phyloP scores from a whole-genome alignment of 2,888 invertebrate species.

The Rotaria macrura region DNA sequence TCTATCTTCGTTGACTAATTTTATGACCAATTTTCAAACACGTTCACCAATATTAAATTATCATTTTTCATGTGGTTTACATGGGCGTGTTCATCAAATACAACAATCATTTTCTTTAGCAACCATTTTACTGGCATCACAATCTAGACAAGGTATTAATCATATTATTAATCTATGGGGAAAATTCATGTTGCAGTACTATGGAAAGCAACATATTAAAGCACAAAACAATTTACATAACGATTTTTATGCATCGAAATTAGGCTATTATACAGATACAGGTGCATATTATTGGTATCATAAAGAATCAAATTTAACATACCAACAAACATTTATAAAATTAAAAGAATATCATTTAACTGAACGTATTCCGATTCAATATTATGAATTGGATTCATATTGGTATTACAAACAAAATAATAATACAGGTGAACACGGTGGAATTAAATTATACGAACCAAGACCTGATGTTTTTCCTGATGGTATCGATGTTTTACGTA shows the following conservation, averaged over 20 bases:
- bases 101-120: background rate
- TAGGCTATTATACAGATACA: slow-evolving; percentile 34
- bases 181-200: slow-evolving; percentile 5
- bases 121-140: background rate
- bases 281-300: slow-evolving; percentile 43
- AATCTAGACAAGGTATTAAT: slow-evolving; percentile 5
- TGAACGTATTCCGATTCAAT: slow-evolving; percentile 22
- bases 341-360: slow-evolving; percentile 36
- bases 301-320: slow-evolving; percentile 38
- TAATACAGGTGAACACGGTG: slow-evolving; percentile 32
- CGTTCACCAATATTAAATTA: slow-evolving; percentile 2
- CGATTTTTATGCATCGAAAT: slow-evolving; percentile 2
- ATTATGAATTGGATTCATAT: slow-evolving; percentile 39
- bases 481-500: slow-evolving; percentile 34
- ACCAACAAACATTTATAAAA: slow-evolving; percentile 40
- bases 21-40: slow-evolving; percentile 16
- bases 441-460: slow-evolving; percentile 37
- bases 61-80: background rate
- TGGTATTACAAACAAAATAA: slow-evolving; percentile 37
- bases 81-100: background rate
- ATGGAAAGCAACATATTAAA: background rate
- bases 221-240: background rate
- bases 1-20: background rate
- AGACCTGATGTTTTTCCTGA: slow-evolving; percentile 36
- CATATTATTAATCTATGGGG: background rate